Evolutionary conservation across 2,888 invertebrate species (phyloP).

Genomic region (Euzetes globulus): DNA sequence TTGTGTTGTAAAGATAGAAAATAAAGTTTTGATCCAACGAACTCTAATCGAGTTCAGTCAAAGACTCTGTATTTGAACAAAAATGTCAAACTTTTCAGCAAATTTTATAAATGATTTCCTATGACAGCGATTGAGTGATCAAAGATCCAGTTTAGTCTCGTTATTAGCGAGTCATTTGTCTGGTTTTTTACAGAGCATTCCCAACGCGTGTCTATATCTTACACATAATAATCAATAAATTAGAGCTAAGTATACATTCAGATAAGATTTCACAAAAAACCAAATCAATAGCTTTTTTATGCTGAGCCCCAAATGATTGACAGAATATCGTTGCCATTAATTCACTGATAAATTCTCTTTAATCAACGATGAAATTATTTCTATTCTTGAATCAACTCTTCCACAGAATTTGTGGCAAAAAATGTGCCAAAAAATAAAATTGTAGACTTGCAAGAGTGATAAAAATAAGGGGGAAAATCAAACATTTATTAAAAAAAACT

Average conservation of each 20-base stretch:
- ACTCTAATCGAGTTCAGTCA: too few species aligned
- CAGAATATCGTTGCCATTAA: background rate
- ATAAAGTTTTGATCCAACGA: too few species aligned
- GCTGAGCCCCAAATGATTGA: background rate
- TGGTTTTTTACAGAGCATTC: background rate
- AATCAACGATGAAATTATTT: background rate
- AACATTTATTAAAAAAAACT: background rate
- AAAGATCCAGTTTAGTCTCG: too few species aligned
- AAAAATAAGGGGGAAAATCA: too few species aligned
- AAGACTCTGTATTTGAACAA: too few species aligned
- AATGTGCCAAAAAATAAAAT: too few species aligned
- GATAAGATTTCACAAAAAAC: slow-evolving; percentile 11
- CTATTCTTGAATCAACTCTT: background rate
- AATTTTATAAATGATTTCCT: too few species aligned
- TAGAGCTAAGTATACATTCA: background rate
- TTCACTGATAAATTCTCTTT: background rate
- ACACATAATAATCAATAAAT: background rate
- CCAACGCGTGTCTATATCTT: background rate
- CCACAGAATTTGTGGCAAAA: too few species aligned
- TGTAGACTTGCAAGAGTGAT: too few species aligned
- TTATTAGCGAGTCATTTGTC: background rate
- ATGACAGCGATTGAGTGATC: too few species aligned
- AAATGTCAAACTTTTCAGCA: too few species aligned
- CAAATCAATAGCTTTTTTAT: background rate
- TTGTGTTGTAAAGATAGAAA: too few species aligned